A percentile compares a stretch with the other conserved stretches of the same genome.
Evolutionary conservation across 1,140 invertebrate species (phyloP).

Genomic region (Arctopsyche grandis): DNA sequence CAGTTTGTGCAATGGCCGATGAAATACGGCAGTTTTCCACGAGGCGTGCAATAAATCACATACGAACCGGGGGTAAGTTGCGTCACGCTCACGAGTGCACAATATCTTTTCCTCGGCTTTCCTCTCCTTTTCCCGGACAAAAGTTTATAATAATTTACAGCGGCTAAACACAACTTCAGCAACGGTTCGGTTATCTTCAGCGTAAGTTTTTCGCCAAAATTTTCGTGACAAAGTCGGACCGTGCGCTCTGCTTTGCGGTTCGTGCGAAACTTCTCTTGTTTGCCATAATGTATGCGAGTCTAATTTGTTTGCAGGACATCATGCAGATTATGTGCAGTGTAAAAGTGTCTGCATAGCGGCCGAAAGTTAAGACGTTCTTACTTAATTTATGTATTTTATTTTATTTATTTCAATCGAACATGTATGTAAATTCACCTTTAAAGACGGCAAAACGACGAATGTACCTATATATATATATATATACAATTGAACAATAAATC

Average conservation of each 20-base stretch:
- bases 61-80: not conserved
- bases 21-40: no score
- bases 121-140: slow-evolving; percentile 19
- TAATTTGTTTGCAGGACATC: not conserved
- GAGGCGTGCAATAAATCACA: no score
- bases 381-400: no score
- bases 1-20: no score
- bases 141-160: slow-evolving; percentile 46
- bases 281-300: not conserved
- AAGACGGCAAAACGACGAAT: no score
- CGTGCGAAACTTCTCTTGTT: not conserved
- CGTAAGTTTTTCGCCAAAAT: not conserved
- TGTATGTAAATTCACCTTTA: no score
- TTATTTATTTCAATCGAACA: no score
- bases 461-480: no score
- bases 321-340: no score
- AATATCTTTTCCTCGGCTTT: slow-evolving; percentile 36
- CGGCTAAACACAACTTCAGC: slow-evolving; percentile 40
- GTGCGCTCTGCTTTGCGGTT: not conserved
- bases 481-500: no score
- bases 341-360: no score
- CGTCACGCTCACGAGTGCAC: slow-evolving; percentile 37
- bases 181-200: slow-evolving; percentile 41
- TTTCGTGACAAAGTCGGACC: not conserved
- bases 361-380: no score